Base-by-base conservation (phyloP, 92 coral and sea anemone genomes). In the Porites divaricata region DNA sequence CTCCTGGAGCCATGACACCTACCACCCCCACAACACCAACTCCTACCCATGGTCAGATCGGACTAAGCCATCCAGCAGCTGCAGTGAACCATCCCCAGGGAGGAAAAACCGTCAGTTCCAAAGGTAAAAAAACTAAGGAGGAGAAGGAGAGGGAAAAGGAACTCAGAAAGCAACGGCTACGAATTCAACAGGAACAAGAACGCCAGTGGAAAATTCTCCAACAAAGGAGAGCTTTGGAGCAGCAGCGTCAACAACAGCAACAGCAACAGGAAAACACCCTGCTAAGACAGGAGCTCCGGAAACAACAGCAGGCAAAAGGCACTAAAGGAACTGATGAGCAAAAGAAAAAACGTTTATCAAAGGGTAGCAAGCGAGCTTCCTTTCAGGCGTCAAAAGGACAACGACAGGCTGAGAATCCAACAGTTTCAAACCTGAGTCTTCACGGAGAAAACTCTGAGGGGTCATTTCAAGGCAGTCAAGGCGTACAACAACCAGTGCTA, bases 181-280 rank as follows among this genome's bases (percentile, higher is more conserved):
- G 87, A 21, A 83, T 97, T 83, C 98, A 95, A 85, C 99, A 97
- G 50, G 98, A 95, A 80, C 93, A 95, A 48, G 99, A 97, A 71
- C 86, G 98, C 0, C 97, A 97, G 75, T 97, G 99, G 99, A 97
- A 97, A 86, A 78, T 95, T 48, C 90, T 97, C n/a, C 99, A 97
- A 78, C 99, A 97, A 67, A 90, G 90, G 84, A 88, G 99, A 25
- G 98, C 96, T 19, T 92, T 95, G 20, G 99, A 97, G 76, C 95
- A 91, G 58, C 96, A 95, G 77, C 91, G 96, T 61, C 98, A 95
- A 85, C 96, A 95, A 19, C 99, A 90, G 65, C 98, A 97, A 79
- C 95, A 93, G 75, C 99, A 97, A 56, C 97, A 97, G 70, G 98
- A 94, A 72, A 94, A 91, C 8, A 81, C 81, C 63, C 78, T 87